These are phyloP conservation scores for Rhynchopsitta pachyrhyncha DNA, from an alignment of 2,113 vertebrate species.

Conservation along the genomic window DNA sequence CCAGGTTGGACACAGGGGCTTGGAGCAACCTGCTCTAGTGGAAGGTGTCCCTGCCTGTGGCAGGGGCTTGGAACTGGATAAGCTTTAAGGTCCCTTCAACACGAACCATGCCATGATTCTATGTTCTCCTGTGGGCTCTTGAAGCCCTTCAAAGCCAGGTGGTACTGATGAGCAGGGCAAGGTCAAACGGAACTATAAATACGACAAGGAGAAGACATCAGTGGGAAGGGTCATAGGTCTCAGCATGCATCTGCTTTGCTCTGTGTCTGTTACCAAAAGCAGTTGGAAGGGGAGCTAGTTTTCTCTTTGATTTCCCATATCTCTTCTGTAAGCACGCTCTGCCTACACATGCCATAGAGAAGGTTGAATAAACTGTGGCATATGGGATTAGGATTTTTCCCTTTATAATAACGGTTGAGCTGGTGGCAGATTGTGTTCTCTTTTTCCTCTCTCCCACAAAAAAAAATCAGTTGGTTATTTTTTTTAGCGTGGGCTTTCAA, in stretches of 20 bases:
- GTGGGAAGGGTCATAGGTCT: not conserved
- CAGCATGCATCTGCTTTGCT: not conserved
- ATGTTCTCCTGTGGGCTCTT: not conserved
- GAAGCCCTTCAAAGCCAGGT: not conserved
- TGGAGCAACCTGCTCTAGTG: not conserved
- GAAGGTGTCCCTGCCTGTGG: not conserved
- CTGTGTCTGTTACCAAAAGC: not conserved
- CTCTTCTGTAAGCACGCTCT: not conserved
- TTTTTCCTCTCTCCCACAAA: not conserved
- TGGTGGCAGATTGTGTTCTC: not conserved
- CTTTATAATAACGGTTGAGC: not conserved
- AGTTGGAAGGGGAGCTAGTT: not conserved
- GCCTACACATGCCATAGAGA: not conserved
- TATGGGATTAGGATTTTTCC: not conserved
- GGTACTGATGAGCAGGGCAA: not conserved
- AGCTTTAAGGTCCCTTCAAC: not conserved
- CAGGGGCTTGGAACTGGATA: not conserved
- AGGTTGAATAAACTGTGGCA: not conserved
- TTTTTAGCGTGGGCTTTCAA: not conserved
- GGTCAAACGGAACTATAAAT: not conserved
- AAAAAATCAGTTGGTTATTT: not conserved
- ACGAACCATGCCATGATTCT: not conserved
- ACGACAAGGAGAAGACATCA: accelerated
- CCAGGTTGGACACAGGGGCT: not conserved
- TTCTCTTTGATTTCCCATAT: not conserved